Percentiles rank a stretch among this genome's conserved stretches.
phyloP scores from a whole-genome alignment of 2,888 invertebrate species.

The Calameuta pallipes region DNA sequence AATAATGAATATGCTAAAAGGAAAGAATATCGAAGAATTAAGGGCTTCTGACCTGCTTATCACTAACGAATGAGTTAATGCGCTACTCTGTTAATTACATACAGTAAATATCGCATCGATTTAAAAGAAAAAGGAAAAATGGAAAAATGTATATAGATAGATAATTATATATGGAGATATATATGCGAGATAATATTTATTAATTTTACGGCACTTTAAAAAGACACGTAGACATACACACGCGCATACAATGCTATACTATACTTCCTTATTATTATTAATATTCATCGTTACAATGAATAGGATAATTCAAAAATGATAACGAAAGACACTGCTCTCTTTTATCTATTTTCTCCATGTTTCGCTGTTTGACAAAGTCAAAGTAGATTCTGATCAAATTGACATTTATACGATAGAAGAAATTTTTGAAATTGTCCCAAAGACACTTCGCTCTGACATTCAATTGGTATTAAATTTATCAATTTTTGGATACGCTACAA shows the following conservation, averaged over 20 bases:
- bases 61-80: not conserved
- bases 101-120: slow-evolving; percentile 35
- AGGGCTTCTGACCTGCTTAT: not conserved
- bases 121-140: not conserved
- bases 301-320: not conserved
- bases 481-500: not conserved
- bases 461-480: not conserved
- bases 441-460: not conserved
- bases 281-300: not conserved
- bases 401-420: not conserved
- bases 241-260: not conserved
- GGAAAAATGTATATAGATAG: slow-evolving; percentile 45
- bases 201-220: not conserved
- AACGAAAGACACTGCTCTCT: not conserved
- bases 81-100: slow-evolving; percentile 10
- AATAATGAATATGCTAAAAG: slow-evolving; percentile 28
- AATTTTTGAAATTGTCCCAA: not conserved
- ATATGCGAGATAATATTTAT: slow-evolving; percentile 4
- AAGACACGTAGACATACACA: not conserved
- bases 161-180: slow-evolving; percentile 29
- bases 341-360: not conserved
- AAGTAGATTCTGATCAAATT: not conserved
- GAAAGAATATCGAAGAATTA: slow-evolving; percentile 11
- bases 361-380: not conserved
- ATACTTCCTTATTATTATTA: not conserved